Base-by-base conservation (phyloP, 2,888 invertebrate species). In the Melipona bicolor region DNA sequence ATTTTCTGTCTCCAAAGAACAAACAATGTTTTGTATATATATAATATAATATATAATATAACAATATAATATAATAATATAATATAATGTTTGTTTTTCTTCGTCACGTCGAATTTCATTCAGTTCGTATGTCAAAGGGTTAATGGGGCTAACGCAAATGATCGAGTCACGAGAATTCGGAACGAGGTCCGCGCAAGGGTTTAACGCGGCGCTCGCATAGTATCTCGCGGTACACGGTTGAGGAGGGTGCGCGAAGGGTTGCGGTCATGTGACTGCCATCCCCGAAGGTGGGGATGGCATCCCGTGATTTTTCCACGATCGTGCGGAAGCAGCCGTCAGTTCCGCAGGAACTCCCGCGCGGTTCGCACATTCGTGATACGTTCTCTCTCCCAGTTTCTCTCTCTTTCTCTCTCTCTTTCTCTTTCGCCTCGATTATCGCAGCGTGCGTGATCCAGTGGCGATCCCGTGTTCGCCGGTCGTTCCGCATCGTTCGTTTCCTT, bases 331-430 rank as follows among this genome's bases (percentile, higher is more conserved):
- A 77, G 61, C 82, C 24, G 81, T 70, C 87, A 89, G 89, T 89
- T 89, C 89, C 89, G 88, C 89, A 89, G 89, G 89, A 89, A 89
- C 89, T 89, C 83, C 86, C 82, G 86, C 75, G 81, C 75, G 56
- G 77, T 77, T 69, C 81, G 85, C 69, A 79, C 15, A 67, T 78
- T 36, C 65, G 78, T 32, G 79, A 49, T 61, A 69, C 19, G 21
- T 15, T 62, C 61, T 24, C n/a, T 21, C 32, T 17, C 62, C 4
- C 15, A 15, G 36, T 61, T 43, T 71, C 61, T 17, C n/a, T 59
- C 17, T 68, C 43, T 56, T 19, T 15, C 0, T 4, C 9, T 56
- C 3, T n/a, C 5, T 65, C 17, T 67, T 11, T 13, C 13, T 13
- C 19, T 21, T 4, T 52, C 19, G 3, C 32, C 21, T 11, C 24